A percentile compares a stretch with the other conserved stretches of the same genome.
Evolutionary conservation across 2,113 vertebrate genomes (phyloP).

Genomic region (Scytalopus superciliaris): DNA sequence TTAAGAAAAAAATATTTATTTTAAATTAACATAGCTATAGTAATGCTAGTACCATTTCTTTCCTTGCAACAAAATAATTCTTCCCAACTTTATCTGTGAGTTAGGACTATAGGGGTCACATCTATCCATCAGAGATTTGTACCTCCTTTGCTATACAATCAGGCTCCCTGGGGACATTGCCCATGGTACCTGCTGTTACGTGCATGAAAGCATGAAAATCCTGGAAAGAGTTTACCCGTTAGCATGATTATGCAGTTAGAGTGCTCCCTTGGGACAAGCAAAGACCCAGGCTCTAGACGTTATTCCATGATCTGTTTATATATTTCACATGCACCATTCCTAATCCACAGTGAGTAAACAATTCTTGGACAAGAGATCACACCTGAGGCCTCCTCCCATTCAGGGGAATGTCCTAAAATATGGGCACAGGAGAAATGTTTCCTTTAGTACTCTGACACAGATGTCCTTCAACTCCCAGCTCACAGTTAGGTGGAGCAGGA

Average conservation of each 20-base stretch:
- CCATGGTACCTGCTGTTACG: neutral
- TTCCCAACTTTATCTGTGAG: accelerated
- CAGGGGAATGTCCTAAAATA: neutral
- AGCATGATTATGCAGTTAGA: neutral
- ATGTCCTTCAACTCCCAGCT: neutral
- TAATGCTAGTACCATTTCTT: neutral
- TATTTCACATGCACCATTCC: neutral
- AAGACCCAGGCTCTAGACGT: neutral
- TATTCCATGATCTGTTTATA: neutral
- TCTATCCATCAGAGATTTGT: neutral
- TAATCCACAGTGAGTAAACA: neutral
- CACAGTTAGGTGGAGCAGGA: neutral
- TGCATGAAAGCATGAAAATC: neutral
- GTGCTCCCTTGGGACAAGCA: neutral
- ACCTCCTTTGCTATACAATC: neutral
- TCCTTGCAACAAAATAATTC: neutral
- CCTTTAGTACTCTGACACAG: neutral
- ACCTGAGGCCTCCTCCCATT: neutral
- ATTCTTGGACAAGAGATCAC: neutral
- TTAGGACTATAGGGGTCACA: neutral
- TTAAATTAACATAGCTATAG: neutral
- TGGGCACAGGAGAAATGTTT: neutral
- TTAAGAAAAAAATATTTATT: neutral
- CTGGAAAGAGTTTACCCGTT: neutral
- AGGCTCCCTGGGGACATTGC: neutral